Base-by-base conservation (phyloP, 1,140 invertebrate species). In the Oppia nitens region DNA sequence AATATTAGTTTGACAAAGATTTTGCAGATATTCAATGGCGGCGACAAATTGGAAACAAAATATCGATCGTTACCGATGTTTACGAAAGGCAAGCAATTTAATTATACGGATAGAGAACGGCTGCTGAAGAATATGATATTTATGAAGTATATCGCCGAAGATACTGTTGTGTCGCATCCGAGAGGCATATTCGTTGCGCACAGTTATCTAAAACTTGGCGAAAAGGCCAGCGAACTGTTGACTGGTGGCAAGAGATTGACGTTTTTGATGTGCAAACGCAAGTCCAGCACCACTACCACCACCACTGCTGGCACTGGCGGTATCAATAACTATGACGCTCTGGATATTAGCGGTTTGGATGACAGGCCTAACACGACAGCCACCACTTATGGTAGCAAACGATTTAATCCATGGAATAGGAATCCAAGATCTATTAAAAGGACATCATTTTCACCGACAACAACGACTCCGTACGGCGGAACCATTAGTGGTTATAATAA, bases 1-100 rank as follows among this genome's bases (percentile, higher is more conserved):
- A 61, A 21, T 63, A 63, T 58, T 70, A 68, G 45, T 70, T 68
- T 24, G 79, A 79, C 66, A 83, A 82, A 66, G 94, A 90, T 6
- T 68, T 88, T 20, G 73, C 85, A 48, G 81, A 91, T 68, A 74
- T 83, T 88, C 52, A 86, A 83, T 72, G 91, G 78, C 17, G 17
- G 6, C 17, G 32, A 9, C 6, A 40, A 40, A 40, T 17, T 40
- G 17, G 17, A 40, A 9, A 6, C 6, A 40, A 9, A 40, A 40
- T 9, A 6, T 40, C 17, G 32, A 40, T 17, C 32, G 6, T 40
- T 40, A 9, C 32, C 32, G 17, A 40, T 40, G 32, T 40, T 9
- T 40, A 17, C 6, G 17, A 40, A 40, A 40, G 32, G 32, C 6
- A 40, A 17, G 6, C 32, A 17, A 9, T 40, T 40, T 40, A 40